Conservation (phyloP, 2,888 invertebrate species). For the Oxystoma pomonae region DNA sequence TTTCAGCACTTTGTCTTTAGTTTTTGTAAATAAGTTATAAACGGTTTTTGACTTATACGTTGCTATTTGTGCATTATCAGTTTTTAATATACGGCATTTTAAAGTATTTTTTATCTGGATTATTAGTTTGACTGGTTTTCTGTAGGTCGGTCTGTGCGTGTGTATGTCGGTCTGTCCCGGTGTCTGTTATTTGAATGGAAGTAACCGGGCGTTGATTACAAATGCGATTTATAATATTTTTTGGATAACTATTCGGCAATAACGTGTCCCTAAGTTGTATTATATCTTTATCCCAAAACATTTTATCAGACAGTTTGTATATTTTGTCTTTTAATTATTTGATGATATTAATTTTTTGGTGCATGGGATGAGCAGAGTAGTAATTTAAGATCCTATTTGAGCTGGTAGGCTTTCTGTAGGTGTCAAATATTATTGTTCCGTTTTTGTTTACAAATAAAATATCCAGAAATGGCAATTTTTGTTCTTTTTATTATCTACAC, state of each 20-base stretch:
- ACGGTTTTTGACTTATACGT: background rate
- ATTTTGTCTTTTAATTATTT: background rate
- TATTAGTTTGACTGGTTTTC: background rate
- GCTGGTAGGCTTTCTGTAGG: background rate
- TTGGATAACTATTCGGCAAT: background rate
- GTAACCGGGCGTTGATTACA: background rate
- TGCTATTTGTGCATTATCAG: too few species aligned
- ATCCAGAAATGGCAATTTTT: background rate
- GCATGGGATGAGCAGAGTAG: background rate
- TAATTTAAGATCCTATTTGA: background rate
- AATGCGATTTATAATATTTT: background rate
- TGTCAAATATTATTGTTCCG: background rate
- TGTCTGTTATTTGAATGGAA: too few species aligned
- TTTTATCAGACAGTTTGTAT: background rate
- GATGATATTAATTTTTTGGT: background rate
- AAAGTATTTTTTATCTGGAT: background rate
- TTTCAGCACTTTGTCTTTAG: background rate
- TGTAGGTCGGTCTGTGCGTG: background rate
- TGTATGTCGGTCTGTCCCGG: too few species aligned
- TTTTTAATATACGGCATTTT: background rate
- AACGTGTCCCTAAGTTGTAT: background rate
- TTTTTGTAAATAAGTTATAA: background rate
- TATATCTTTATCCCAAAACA: background rate
- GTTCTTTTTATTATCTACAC: background rate
- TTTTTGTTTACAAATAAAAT: background rate